Evolutionary conservation across 2,797 vertebrate species (phyloP).

Genomic region (Coregonus ussuriensis): DNA sequence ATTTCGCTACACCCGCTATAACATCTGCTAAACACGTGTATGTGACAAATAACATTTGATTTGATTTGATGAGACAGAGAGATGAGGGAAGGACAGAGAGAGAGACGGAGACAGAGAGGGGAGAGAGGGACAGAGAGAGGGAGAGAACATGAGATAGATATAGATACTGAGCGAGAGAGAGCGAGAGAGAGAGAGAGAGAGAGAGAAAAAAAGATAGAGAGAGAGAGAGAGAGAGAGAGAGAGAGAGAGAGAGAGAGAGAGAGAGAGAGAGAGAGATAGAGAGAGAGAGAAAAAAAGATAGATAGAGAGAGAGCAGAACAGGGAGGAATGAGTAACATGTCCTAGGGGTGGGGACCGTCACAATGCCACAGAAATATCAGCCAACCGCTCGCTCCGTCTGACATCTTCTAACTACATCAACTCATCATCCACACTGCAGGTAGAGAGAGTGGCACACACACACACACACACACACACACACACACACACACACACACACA

Average conservation of each 20-base stretch:
- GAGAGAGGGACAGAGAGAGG: too few species aligned
- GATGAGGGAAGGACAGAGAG: too few species aligned
- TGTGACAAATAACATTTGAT: too few species aligned
- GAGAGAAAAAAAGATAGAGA: neutral
- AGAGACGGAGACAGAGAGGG: too few species aligned
- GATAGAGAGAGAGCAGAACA: conserved; percentile 36
- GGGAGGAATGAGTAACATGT: conserved; percentile 61
- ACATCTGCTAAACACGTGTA: too few species aligned
- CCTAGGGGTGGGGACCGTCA: conserved; percentile 24
- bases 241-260: neutral
- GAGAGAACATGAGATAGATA: too few species aligned
- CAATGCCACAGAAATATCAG: conserved; percentile 58
- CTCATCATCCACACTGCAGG: conserved; percentile 5
- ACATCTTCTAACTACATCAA: conserved; percentile 53
- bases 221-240: neutral
- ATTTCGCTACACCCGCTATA: too few species aligned
- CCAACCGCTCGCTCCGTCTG: conserved; percentile 10
- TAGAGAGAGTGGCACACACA: conserved; percentile 30
- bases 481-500: too few species aligned
- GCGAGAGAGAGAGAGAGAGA: neutral
- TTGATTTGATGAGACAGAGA: too few species aligned
- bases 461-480: conserved; percentile 20
- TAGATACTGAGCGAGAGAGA: neutral
- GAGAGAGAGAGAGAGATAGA: too few species aligned
- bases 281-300: neutral